Conservation (phyloP, 2,888 invertebrate genomes). For the Agrochola lychnidis region DNA sequence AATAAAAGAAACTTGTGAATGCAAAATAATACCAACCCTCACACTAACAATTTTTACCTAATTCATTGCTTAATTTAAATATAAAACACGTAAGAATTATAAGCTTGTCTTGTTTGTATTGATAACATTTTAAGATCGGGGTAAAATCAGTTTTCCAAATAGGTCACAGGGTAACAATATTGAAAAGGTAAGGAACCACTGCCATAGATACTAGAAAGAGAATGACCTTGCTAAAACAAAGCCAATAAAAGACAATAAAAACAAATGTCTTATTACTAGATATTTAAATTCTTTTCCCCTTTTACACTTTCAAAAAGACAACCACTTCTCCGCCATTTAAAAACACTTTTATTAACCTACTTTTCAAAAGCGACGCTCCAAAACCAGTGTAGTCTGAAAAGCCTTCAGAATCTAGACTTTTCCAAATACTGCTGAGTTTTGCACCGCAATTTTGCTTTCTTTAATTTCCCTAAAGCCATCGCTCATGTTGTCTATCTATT, state of each 20-base stretch:
- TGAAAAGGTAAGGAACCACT: too few species aligned
- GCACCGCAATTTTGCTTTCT: constrained; percentile 74
- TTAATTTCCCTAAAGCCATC: constrained; percentile 76
- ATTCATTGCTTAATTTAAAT: too few species aligned
- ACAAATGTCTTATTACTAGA: not conserved
- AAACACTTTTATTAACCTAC: constrained; percentile 62
- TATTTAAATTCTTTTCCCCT: not conserved
- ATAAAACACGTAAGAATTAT: too few species aligned
- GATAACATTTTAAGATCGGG: too few species aligned
- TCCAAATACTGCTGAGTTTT: constrained; percentile 50
- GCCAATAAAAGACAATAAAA: not conserved
- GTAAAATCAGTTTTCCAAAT: too few species aligned
- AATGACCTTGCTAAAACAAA: not conserved
- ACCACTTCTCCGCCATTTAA: constrained; percentile 31
- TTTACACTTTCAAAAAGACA: constrained; percentile 16
- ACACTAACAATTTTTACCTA: too few species aligned
- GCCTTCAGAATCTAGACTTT: constrained; percentile 58
- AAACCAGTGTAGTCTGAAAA: constrained; percentile 45
- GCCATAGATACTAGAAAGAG: not conserved
- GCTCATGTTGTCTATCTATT: constrained; percentile 71
- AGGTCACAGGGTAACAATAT: too few species aligned
- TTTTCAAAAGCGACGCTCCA: constrained; percentile 45
- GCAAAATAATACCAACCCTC: too few species aligned
- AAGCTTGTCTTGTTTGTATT: too few species aligned
- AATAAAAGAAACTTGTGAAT: too few species aligned